phyloP scores from a whole-genome alignment of 2,113 vertebrate species.

The Lates calcarifer region DNA sequence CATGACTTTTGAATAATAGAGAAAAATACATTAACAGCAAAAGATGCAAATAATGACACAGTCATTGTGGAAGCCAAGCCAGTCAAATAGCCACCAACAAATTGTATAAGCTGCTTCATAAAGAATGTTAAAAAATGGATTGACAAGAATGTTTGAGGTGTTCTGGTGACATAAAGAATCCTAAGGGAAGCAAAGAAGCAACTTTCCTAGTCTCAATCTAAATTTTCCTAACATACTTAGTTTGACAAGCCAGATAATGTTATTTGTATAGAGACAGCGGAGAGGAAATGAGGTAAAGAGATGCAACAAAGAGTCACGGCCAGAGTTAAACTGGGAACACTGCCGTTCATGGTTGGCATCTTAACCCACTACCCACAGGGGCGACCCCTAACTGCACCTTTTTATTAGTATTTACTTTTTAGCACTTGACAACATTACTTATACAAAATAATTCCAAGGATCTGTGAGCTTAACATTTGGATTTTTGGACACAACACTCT shows the following conservation, averaged over 20 bases:
- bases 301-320: not conserved
- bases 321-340: not conserved
- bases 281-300: not conserved
- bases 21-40: slow-evolving; percentile 17
- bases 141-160: slow-evolving; percentile 5
- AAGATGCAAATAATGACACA: slow-evolving; percentile 41
- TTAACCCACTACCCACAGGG: not conserved
- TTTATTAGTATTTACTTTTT: not conserved
- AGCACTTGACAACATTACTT: not conserved
- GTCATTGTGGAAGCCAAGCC: slow-evolving; percentile 46
- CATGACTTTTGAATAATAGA: slow-evolving; percentile 26
- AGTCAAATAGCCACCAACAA: slow-evolving; percentile 39
- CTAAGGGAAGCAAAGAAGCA: not conserved
- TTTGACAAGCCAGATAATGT: not conserved
- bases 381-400: not conserved
- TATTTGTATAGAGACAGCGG: not conserved
- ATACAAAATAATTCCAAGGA: not conserved
- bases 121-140: slow-evolving; percentile 22
- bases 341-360: not conserved
- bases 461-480: not conserved
- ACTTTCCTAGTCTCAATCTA: not conserved
- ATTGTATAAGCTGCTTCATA: slow-evolving; percentile 23
- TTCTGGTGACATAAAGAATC: not conserved
- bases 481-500: not conserved
- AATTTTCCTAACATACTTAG: not conserved